Base-by-base conservation (phyloP, 2,113 vertebrate genomes). In the Coptodon bakossiorum region DNA sequence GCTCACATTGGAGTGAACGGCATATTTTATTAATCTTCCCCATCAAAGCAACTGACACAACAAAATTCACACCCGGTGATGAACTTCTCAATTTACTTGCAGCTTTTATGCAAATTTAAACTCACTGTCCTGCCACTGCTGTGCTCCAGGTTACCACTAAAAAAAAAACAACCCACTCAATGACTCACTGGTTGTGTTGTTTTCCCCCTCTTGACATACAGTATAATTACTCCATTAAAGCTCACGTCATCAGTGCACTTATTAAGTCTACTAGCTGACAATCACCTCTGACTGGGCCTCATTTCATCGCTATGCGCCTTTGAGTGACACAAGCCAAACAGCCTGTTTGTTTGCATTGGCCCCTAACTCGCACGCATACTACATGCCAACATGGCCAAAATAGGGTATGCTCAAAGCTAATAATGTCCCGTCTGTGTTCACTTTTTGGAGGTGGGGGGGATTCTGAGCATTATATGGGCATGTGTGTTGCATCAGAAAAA, bases 321-420 rank as follows among this genome's bases (percentile, higher is more conserved):
- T 93, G 93, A 93, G 90, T 94, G 93, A 94, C 91, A 95, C 88
- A 83, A 91, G 93, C 92, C 94, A 94, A 95, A 93, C 22, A 93
- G 92, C 40, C 82, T 92, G 93, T 92, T 93, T 96, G 93, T 95
- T 95, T 96, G 94, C 90, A 54, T 82, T 93, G 93, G 94, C 86
- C 10, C 82, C 86, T 68, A 91, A 90, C 86, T 89, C 88, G 91
- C 90, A 91, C 45, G 89, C 92, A 78, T 10, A 27, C 87, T 57
- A 90, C 91, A 90, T 91, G 93, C 93, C 93, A 90, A 91, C 94
- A 93, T 84, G 94, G 93, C 93, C 93, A 93, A 95, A 96, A 94
- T 93, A 95, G 95, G 91, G 89, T 89, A 94, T 83, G 91, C 91
- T 90, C 89, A 78, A 83, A 93, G 93, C 87, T 89, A 94, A 94